These are phyloP conservation scores for Macaria liturata DNA, from an alignment of 2,888 invertebrate species.

Conservation along the genomic window DNA sequence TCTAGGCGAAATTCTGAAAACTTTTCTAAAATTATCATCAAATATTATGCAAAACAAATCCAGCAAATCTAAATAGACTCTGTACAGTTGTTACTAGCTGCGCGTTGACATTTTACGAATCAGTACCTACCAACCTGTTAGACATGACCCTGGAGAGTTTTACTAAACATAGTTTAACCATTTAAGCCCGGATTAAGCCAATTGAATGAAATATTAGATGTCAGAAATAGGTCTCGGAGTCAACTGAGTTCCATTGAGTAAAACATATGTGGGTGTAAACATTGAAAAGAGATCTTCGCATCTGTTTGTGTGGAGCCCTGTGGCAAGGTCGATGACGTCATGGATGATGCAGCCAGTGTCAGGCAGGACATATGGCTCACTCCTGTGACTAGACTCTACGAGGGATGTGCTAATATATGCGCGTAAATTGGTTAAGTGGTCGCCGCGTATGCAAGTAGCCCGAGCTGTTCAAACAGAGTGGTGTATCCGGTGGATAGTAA, in stretches of 20 bases:
- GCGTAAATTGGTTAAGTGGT: conserved; percentile 68
- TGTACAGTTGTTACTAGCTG: conserved; percentile 6
- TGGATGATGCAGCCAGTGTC: conserved; percentile 48
- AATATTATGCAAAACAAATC: no score
- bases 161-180: conserved; percentile 21
- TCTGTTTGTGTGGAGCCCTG: conserved; percentile 58
- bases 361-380: conserved; percentile 62
- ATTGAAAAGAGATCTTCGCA: conserved; percentile 58
- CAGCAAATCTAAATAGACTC: no score
- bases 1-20: no score
- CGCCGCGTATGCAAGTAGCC: conserved; percentile 33
- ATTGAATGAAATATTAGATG: conserved; percentile 25
- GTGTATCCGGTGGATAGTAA: conserved; percentile 55
- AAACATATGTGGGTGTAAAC: conserved; percentile 59
- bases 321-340: conserved; percentile 76
- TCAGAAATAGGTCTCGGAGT: conserved; percentile 18
- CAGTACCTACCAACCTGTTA: conserved; percentile 5
- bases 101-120: conserved; percentile 16
- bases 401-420: conserved; percentile 45
- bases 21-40: no score
- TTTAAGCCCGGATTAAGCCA: conserved; percentile 20
- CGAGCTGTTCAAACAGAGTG: conserved; percentile 42
- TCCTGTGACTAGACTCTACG: conserved; percentile 35
- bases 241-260: conserved; percentile 32
- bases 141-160: conserved; percentile 21